Base-by-base conservation (phyloP, 2,797 vertebrate genomes). In the Ctenopoma multispine region DNA sequence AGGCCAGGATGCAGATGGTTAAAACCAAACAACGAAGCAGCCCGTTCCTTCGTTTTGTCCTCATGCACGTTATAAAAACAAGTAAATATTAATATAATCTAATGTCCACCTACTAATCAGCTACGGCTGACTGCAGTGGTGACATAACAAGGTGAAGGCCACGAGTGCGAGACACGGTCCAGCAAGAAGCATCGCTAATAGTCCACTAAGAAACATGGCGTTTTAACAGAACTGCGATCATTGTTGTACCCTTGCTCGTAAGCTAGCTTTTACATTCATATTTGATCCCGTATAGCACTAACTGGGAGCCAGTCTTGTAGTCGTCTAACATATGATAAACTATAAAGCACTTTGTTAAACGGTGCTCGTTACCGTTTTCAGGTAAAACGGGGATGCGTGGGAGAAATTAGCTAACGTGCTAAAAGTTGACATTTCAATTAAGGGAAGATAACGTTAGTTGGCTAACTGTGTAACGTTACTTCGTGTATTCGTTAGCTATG, bases 71-170 rank as follows among this genome's bases (percentile, higher is more conserved):
- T 13, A 24, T 23, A 10, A 36, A 20, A 29, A 1, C 10, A 4
- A 15, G 40, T 17, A 24, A 40, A 69, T n/a, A 51, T 36, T 20
- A n/a, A 9, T 48, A 44, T 23, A 23, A 34, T 13, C 5, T 15
- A n/a, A 38, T 5, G 34, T 53, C 57, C 55, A 29, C 49, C 58
- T 34, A 34, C 31, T 34, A 34, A 9, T 34, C 48, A 29, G 44
- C 27, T 36, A 13, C 20, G 40, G 50, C 0, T 34, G 44, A 46
- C 60, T 44, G 50, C 60, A 21, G 55, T 17, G 69, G 29, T 70
- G 81, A 76, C 56, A 79, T 73, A 72, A 76, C 71, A 53, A 58
- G 55, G 61, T 63, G 44, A 69, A 62, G 79, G 80, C 75, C 51
- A 9, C 15, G 27, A 43, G 20, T 62, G 44, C 27, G 2, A 58